Conservation (phyloP, 1,140 invertebrate genomes). For the Cydia splendana region DNA sequence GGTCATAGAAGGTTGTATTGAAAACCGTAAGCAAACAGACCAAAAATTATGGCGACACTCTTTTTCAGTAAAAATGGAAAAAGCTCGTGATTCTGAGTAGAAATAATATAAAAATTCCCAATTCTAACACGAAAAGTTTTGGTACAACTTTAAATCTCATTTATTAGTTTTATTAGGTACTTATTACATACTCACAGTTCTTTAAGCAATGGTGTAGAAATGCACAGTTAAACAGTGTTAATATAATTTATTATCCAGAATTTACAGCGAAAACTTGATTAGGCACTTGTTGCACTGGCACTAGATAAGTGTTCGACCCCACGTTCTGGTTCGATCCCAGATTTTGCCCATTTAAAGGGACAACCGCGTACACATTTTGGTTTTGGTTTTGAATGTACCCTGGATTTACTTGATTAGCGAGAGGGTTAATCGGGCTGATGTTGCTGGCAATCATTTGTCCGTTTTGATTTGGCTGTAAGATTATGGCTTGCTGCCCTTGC, state of each 20-base stretch:
- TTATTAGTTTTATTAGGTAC: too few species aligned
- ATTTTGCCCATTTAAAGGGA: slow-evolving; percentile 37
- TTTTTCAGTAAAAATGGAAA: too few species aligned
- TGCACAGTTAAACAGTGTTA: too few species aligned
- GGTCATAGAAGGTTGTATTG: too few species aligned
- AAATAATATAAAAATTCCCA: too few species aligned
- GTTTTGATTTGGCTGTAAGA: slow-evolving; percentile 31
- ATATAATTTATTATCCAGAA: slow-evolving; percentile 32
- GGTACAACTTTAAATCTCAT: too few species aligned
- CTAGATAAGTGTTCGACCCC: slow-evolving; percentile 34
- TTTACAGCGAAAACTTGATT: slow-evolving; percentile 27
- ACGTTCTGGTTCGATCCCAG: slow-evolving; percentile 14
- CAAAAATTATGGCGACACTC: too few species aligned
- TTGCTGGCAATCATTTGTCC: slow-evolving; percentile 12
- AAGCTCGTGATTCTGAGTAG: too few species aligned
- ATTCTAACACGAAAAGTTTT: too few species aligned
- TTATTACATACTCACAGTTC: too few species aligned
- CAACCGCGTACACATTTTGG: slow-evolving; percentile 35
- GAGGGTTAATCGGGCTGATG: not conserved
- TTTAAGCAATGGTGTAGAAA: too few species aligned
- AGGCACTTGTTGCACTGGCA: slow-evolving; percentile 37
- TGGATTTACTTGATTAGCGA: slow-evolving; percentile 1
- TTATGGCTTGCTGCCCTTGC: not conserved
- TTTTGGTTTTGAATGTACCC: slow-evolving; percentile 24
- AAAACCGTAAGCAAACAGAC: too few species aligned